Evolutionary conservation across 2,888 invertebrate genomes (phyloP), one percentile per base, ranked within the genome.

Genomic region (Erynnis tages): DNA sequence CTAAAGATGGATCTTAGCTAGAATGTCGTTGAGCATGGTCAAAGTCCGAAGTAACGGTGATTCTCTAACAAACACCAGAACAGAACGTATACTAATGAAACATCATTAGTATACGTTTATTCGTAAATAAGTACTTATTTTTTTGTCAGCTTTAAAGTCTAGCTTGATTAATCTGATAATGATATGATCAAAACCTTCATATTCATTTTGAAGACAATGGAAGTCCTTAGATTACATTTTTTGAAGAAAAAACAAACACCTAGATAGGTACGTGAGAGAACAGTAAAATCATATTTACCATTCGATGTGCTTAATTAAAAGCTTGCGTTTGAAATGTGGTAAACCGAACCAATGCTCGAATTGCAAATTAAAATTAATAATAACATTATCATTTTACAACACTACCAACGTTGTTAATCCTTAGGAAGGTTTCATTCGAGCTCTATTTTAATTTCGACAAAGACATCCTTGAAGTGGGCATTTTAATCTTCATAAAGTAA

Each of bases 261-360:
- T n/a, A n/a, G n/a, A n/a, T n/a, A n/a, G n/a, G n/a, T n/a, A n/a
- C n/a, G n/a, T 37, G 1, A 11, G 35, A 37, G 4, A 27, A 37
- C 11, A 11, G 25, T 5, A n/a, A 38, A 38, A 19, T 32, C 29
- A 38, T 21, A 14, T 40, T 48, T 38, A 32, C 23, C 11, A 38
- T 38, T 38, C 17, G n/a, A 17, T 11, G 40, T 40, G 23, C 25
- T 16, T 49, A 49, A 48, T 48, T 48, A 30, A 48, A 48, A 40
- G 38, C 40, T 30, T 48, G 38, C 38, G 25, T 48, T 40, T 48
- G 48, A 48, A 32, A 48, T 48, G 48, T 16, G 48, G 48, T 48
- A 40, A 8, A 48, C 40, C 48, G 32, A 30, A 8, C 32, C 11
- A 4, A 17, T 23, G 11, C 17, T 27, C 16, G 11, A 46, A 35